Conservation (phyloP, 2,888 invertebrate species). For the Blastobasis lacticolella region DNA sequence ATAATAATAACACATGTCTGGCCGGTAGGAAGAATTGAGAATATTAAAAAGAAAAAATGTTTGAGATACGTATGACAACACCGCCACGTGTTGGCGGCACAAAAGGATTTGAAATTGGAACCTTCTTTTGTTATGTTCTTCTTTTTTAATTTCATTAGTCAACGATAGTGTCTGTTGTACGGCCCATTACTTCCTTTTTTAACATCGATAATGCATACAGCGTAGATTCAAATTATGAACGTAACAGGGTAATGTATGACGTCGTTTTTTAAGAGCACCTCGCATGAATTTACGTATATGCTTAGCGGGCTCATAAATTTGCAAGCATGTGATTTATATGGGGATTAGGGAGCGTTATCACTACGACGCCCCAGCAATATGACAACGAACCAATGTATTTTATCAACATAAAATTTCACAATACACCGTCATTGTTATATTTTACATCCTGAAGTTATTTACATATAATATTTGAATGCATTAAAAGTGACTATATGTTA, state of each 20-base stretch:
- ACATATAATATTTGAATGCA: too few relatives aligned
- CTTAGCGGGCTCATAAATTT: constrained; percentile 60
- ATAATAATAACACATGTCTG: constrained; percentile 65
- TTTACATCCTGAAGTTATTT: too few relatives aligned
- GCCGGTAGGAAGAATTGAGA: constrained; percentile 46
- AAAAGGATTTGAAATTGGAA: constrained; percentile 46
- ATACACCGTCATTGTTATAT: too few relatives aligned
- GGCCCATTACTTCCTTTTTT: too few relatives aligned
- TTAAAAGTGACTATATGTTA: too few relatives aligned
- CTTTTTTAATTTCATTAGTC: not conserved
- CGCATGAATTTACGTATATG: constrained; percentile 52
- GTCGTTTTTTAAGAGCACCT: constrained; percentile 32
- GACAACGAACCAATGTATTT: too few relatives aligned
- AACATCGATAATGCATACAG: too few relatives aligned
- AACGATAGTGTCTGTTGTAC: too few relatives aligned
- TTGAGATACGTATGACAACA: constrained; percentile 53
- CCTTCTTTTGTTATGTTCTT: constrained; percentile 29
- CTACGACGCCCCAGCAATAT: constrained; percentile 20
- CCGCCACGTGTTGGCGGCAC: constrained; percentile 58
- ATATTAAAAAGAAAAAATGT: constrained; percentile 48
- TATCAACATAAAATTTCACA: too few relatives aligned
- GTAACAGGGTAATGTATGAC: not conserved
- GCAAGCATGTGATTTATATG: constrained; percentile 57
- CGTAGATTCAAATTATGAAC: too few relatives aligned
- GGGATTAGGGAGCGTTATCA: constrained; percentile 58